Evolutionary conservation across 2,113 vertebrate species (phyloP).

Genomic region (Alexandromys fortis): DNA sequence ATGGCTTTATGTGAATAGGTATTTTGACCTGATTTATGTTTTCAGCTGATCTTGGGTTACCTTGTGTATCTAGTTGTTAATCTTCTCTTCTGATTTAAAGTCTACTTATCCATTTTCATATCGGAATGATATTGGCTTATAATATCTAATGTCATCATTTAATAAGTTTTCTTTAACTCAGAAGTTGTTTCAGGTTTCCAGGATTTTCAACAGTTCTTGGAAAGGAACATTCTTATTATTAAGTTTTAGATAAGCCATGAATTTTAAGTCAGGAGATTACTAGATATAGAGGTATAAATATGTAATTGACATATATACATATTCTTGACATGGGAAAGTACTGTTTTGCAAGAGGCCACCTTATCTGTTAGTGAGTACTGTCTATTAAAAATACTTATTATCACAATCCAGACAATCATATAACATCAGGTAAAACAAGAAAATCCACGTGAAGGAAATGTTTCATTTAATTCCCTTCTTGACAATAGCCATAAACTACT

Average conservation of each 20-base stretch:
- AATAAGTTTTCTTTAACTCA: background rate
- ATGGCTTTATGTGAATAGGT: background rate
- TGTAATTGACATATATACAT: background rate
- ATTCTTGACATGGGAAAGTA: background rate
- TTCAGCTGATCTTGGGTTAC: background rate
- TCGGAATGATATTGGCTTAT: background rate
- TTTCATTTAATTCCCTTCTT: conserved; percentile 23
- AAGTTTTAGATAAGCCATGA: background rate
- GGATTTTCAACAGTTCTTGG: background rate
- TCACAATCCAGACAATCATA: background rate
- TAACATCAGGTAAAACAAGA: background rate
- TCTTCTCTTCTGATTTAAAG: background rate
- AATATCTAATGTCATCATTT: background rate
- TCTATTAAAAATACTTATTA: background rate
- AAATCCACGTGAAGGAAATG: background rate
- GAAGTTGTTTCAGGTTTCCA: background rate
- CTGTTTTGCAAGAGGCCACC: background rate
- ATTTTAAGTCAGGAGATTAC: background rate
- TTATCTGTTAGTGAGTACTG: background rate
- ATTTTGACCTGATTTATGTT: background rate
- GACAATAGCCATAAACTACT: background rate
- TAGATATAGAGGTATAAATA: background rate
- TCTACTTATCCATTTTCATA: background rate
- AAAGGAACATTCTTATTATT: background rate
- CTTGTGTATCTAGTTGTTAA: background rate